phyloP scores from a whole-genome alignment of 2,888 invertebrate genomes.

The Mythimna pallens region DNA sequence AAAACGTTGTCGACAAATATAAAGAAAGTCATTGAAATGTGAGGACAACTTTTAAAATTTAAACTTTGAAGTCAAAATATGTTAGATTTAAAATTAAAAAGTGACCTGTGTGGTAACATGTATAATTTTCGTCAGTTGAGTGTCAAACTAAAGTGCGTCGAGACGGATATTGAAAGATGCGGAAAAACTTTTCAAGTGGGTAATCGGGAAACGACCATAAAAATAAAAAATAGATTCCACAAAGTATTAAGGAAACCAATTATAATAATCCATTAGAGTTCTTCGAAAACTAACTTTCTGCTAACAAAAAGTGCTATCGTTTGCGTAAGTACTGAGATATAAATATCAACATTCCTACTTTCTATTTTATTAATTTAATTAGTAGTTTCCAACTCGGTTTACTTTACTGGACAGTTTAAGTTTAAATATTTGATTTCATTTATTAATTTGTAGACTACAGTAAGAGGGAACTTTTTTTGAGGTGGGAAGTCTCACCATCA shows the following conservation, averaged over 20 bases:
- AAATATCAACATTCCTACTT: slow-evolving; percentile 38
- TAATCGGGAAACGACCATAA: too few relatives aligned
- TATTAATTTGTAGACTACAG: not conserved
- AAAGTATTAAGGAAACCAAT: not conserved
- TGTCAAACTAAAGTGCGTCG: not conserved
- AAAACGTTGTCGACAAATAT: too few relatives aligned
- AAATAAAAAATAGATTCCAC: too few relatives aligned
- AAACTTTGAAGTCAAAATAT: too few relatives aligned
- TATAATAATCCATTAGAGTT: slow-evolving; percentile 8
- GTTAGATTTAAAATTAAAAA: too few relatives aligned
- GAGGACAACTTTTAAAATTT: too few relatives aligned
- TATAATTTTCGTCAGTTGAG: not conserved
- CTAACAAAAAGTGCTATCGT: slow-evolving; percentile 33
- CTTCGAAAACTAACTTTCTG: slow-evolving; percentile 12
- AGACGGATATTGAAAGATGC: not conserved
- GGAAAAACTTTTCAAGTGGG: too few relatives aligned
- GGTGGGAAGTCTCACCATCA: too few relatives aligned
- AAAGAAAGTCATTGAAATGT: too few relatives aligned
- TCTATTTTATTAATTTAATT: slow-evolving; percentile 38
- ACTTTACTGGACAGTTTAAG: not conserved
- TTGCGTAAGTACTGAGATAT: slow-evolving; percentile 2
- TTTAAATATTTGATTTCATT: slow-evolving; percentile 27
- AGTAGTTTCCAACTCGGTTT: slow-evolving; percentile 27
- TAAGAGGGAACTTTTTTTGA: not conserved
- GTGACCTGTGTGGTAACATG: too few relatives aligned